Conservation (phyloP, 2,888 invertebrate genomes). For the Dorcus hopei region DNA sequence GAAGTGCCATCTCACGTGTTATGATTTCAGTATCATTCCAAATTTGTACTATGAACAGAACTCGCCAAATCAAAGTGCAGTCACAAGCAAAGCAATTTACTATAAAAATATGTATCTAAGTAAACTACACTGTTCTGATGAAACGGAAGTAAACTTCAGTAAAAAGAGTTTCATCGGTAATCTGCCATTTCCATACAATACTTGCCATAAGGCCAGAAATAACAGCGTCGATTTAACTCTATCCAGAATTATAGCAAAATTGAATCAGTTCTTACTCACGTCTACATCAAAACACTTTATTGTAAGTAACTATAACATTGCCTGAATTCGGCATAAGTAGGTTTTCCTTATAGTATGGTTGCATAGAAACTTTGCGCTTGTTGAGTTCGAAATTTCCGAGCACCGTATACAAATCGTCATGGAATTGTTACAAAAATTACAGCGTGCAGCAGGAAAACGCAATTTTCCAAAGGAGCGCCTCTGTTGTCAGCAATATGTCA, state of each 20-base stretch:
- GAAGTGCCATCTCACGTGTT: too few relatives aligned
- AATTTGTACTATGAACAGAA: constrained; percentile 49
- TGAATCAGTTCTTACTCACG: constrained; percentile 56
- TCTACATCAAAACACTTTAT: constrained; percentile 66
- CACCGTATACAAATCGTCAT: constrained; percentile 64
- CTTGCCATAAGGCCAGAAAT: constrained; percentile 36
- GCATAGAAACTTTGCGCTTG: constrained; percentile 64
- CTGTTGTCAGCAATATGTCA: constrained; percentile 12
- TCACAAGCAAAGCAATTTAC: constrained; percentile 53
- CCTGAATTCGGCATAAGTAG: neutral
- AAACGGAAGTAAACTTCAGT: constrained; percentile 35
- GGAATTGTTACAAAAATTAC: constrained; percentile 53
- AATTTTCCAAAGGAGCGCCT: constrained; percentile 22
- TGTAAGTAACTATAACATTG: constrained; percentile 51
- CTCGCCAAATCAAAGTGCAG: constrained; percentile 53
- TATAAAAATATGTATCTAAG: constrained; percentile 44
- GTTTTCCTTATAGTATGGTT: constrained; percentile 55
- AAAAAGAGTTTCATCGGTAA: constrained; percentile 52
- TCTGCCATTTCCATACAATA: constrained; percentile 53
- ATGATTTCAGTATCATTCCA: constrained; percentile 49
- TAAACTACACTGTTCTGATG: constrained; percentile 25
- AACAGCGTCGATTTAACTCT: constrained; percentile 52
- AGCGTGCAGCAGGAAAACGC: constrained; percentile 10
- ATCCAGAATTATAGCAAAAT: constrained; percentile 55
- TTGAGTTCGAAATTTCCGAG: constrained; percentile 67